Evolutionary conservation across 2,113 vertebrate species (phyloP), one percentile per base, ranked within the genome.

Genomic region (Corythoichthys intestinalis): DNA sequence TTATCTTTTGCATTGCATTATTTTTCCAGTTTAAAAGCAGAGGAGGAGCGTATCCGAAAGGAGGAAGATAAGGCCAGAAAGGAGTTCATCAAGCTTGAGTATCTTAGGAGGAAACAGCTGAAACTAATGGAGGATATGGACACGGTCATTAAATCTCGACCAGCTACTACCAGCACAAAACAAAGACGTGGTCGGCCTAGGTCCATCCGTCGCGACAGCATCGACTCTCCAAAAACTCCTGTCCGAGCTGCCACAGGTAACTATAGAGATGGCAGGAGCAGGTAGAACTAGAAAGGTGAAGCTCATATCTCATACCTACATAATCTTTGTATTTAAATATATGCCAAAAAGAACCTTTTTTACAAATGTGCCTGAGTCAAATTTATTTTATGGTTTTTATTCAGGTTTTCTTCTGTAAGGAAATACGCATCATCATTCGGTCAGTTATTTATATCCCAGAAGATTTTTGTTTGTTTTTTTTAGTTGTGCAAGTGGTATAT

Each of bases 81-180:
- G 73, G 96, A 99, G 76, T 98, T 95, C 81, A 99, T 99, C 87
- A 96, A 98, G 81, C 97, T 96, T 85, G 97, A 99, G 61, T 95
- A 98, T 69, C 93, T 99, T 86, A 90, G 97, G 68, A 93, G 96
- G 75, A 99, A 99, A 86, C 97, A 99, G 74, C 89, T 98, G 2
- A 98, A 98, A 74, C 93, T 99, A 6, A 98, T 98, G 96, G 91
- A 96, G 80, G 97, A 98, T 73, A 98, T 98, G 97, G 95, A 98
- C 75, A 93, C 89, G 1, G 85, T 98, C 57, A 94, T 98, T 66
- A 97, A 96, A 71, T 91, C 94, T 9, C 93, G 96, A 2, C 88
- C 94, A 2, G 83, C 91, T 2, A 10, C 91, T 2, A 10, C 57
- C 0, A 85, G 82, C 10, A 79, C 90, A 77, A 95, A 94, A 79